phyloP scores from a whole-genome alignment of 2,888 invertebrate species.

The Machimus atricapillus region DNA sequence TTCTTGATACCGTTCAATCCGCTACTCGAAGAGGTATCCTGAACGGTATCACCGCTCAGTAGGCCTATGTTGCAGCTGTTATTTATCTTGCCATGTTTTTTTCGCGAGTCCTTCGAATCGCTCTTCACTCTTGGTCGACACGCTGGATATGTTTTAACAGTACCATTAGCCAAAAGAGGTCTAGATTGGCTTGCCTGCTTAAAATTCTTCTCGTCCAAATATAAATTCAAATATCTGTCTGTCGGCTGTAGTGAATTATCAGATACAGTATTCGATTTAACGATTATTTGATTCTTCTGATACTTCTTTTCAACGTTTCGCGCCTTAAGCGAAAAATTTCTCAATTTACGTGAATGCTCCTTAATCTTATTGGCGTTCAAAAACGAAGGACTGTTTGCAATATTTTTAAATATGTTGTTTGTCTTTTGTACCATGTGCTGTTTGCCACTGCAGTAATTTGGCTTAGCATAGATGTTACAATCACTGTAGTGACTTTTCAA shows the following conservation, averaged over 20 bases:
- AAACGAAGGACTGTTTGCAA: constrained; percentile 61
- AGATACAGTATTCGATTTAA: constrained; percentile 61
- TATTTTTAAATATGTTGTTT: constrained; percentile 60
- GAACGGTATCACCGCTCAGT: constrained; percentile 56
- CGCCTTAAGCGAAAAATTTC: constrained; percentile 59
- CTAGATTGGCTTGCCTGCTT: constrained; percentile 49
- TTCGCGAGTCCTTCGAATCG: constrained; percentile 55
- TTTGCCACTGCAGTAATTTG: constrained; percentile 42
- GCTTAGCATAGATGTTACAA: constrained; percentile 56
- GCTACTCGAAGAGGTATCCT: constrained; percentile 59
- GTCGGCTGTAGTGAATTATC: constrained; percentile 61
- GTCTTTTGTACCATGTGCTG: constrained; percentile 57
- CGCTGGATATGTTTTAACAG: constrained; percentile 58
- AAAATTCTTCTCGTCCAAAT: constrained; percentile 57
- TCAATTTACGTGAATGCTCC: constrained; percentile 60
- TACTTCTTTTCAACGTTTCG: constrained; percentile 52
- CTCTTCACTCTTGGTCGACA: constrained; percentile 59
- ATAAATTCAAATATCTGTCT: constrained; percentile 60
- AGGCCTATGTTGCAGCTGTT: constrained; percentile 59
- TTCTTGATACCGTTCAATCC: constrained; percentile 55
- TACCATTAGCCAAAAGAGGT: constrained; percentile 57
- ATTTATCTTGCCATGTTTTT: constrained; percentile 56
- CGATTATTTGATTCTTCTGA: constrained; percentile 57
- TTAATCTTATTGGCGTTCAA: constrained; percentile 60
- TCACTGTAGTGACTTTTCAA: constrained; percentile 60